A percentile compares a stretch with the other conserved stretches of the same genome.
These are phyloP conservation scores for Nyctereutes procyonoides DNA, from an alignment of 2,113 vertebrate genomes.

Conservation along the genomic window DNA sequence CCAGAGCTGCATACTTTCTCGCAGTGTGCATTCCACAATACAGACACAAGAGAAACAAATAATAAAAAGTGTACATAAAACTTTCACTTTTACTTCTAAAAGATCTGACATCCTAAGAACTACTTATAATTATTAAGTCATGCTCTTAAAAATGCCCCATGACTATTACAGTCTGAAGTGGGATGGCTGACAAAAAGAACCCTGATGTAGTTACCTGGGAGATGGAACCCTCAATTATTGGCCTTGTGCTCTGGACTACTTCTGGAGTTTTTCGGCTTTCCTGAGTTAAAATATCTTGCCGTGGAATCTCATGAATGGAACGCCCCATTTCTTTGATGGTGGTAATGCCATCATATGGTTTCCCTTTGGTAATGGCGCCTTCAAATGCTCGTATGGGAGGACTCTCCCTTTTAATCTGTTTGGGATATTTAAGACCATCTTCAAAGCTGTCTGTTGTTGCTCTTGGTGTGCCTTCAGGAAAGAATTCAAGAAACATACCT, in stretches of 20 bases:
- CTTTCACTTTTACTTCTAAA: not conserved
- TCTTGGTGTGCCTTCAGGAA: constrained; percentile 94
- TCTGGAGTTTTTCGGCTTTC: constrained; percentile 96
- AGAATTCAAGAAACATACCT: constrained; percentile 52
- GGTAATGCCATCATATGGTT: constrained; percentile 96
- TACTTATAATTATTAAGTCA: not conserved
- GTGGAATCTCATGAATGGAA: constrained; percentile 98
- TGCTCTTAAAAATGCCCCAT: not conserved
- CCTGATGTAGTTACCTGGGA: constrained; percentile 90
- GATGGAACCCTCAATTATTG: constrained; percentile 93
- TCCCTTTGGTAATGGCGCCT: constrained; percentile 96
- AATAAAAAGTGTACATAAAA: not conserved
- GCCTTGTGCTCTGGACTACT: constrained; percentile 88
- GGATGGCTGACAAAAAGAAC: not conserved
- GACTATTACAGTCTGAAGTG: not conserved
- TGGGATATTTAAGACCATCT: constrained; percentile 96
- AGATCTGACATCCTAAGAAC: not conserved
- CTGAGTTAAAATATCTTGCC: constrained; percentile 93
- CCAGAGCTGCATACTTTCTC: not conserved
- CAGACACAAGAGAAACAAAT: not conserved
- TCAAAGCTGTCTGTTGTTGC: constrained; percentile 94
- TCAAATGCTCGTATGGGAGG: constrained; percentile 96
- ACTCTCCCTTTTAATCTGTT: constrained; percentile 97
- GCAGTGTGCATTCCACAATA: not conserved
- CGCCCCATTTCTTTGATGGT: constrained; percentile 99